Conservation (phyloP, 2,797 vertebrate species). For the Pseudochaenichthys georgianus region DNA sequence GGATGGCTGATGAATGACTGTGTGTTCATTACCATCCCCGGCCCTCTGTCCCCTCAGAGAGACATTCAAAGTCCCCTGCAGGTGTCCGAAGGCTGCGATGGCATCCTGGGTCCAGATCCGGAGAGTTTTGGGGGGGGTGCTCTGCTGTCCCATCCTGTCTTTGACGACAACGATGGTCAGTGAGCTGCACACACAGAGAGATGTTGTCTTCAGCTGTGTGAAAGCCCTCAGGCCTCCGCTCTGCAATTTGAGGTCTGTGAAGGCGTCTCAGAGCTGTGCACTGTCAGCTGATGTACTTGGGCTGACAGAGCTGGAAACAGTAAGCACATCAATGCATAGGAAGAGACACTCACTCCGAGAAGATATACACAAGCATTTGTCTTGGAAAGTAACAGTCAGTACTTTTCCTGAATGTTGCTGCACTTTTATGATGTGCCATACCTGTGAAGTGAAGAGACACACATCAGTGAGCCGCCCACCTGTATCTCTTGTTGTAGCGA, state of each 20-base stretch:
- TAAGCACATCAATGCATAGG: slow-evolving; percentile 53
- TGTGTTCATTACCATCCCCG: slow-evolving; percentile 57
- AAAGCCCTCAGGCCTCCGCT: slow-evolving; percentile 59
- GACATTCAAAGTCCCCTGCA: slow-evolving; percentile 77
- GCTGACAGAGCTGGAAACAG: slow-evolving; percentile 62
- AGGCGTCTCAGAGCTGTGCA: slow-evolving; percentile 57
- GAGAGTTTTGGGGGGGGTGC: slow-evolving; percentile 41
- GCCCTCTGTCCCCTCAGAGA: slow-evolving; percentile 68
- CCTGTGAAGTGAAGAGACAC: slow-evolving; percentile 39
- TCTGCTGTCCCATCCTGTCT: slow-evolving; percentile 50
- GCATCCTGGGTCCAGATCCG: slow-evolving; percentile 70
- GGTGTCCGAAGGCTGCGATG: slow-evolving; percentile 71
- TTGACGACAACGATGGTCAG: slow-evolving; percentile 55
- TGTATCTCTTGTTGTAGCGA: slow-evolving; percentile 1
- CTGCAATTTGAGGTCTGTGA: slow-evolving; percentile 51
- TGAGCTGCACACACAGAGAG: slow-evolving; percentile 65
- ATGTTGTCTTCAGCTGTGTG: slow-evolving; percentile 60
- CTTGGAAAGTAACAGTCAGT: slow-evolving; percentile 24
- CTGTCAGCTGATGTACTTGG: slow-evolving; percentile 59
- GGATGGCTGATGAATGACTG: slow-evolving; percentile 78
- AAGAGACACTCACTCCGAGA: slow-evolving; percentile 11
- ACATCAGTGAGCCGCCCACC: slow-evolving; percentile 13
- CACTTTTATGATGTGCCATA: slow-evolving; percentile 9
- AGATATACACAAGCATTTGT: slow-evolving; percentile 35
- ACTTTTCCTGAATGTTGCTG: background rate